phyloP scores from a whole-genome alignment of 2,888 invertebrate species.

The Ferrisia virgata region DNA sequence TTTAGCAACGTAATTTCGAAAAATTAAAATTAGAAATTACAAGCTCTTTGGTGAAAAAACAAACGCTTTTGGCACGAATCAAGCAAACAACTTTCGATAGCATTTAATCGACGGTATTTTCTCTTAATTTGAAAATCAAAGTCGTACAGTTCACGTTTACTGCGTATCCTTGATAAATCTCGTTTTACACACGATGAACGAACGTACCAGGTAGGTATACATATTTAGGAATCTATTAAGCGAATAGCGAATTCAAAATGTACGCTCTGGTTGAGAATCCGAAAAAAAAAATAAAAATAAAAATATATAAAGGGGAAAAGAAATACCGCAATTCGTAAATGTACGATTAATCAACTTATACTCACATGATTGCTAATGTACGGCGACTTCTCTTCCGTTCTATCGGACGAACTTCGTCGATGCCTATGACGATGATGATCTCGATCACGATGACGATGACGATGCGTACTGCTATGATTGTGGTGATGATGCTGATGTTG shows the following conservation, averaged over 20 bases:
- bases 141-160: no score
- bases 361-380: slow-evolving; percentile 38
- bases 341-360: background rate
- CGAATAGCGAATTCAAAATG: background rate
- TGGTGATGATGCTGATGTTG: slow-evolving; percentile 49
- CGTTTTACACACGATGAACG: no score
- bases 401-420: background rate
- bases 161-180: no score
- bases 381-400: slow-evolving; percentile 38
- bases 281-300: background rate
- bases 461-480: slow-evolving; percentile 41
- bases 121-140: no score
- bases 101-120: background rate
- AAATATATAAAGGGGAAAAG: background rate
- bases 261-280: background rate
- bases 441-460: slow-evolving; percentile 41
- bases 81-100: background rate
- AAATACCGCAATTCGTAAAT: background rate
- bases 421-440: slow-evolving; percentile 36
- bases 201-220: no score
- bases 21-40: background rate
- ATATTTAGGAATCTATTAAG: background rate
- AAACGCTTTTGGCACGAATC: background rate
- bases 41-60: background rate
- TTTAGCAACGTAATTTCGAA: background rate